Percentiles rank a stretch among this genome's conserved stretches.
These are phyloP conservation scores for Nannobrachium achirus DNA, from an alignment of 2,113 vertebrate genomes.

Conservation along the genomic window DNA sequence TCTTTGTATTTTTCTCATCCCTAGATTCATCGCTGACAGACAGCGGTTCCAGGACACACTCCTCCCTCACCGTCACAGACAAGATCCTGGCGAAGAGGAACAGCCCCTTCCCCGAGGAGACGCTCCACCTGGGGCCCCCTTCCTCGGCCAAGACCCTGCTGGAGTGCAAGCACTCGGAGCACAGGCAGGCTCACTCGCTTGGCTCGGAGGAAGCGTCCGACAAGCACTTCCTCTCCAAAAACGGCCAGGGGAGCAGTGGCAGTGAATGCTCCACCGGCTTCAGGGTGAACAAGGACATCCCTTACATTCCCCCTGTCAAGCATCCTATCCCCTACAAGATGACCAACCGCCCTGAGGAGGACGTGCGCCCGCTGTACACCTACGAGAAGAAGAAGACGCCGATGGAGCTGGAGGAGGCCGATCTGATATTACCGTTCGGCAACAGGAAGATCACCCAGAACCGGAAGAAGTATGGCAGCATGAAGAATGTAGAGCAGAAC, in stretches of 20 bases:
- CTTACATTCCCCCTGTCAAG: constrained; percentile 86
- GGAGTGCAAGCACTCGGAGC: constrained; percentile 91
- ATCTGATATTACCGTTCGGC: constrained; percentile 85
- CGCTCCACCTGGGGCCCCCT: constrained; percentile 86
- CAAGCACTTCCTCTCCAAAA: constrained; percentile 86
- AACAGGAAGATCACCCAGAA: constrained; percentile 85
- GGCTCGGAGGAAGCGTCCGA: constrained; percentile 87
- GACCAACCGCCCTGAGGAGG: constrained; percentile 83
- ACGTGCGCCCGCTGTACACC: constrained; percentile 79
- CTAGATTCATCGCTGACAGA: constrained; percentile 95
- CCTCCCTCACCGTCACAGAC: constrained; percentile 89
- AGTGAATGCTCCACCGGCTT: constrained; percentile 86
- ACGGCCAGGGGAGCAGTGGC: constrained; percentile 76
- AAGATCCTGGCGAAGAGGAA: constrained; percentile 88
- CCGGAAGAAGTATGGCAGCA: constrained; percentile 87
- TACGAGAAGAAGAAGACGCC: constrained; percentile 85
- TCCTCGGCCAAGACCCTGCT: constrained; percentile 90
- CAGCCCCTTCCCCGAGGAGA: constrained; percentile 88
- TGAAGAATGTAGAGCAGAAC: constrained; percentile 89
- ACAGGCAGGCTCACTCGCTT: constrained; percentile 85
- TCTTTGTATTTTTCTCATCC: constrained; percentile 49
- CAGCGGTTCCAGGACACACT: constrained; percentile 90
- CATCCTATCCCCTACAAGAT: constrained; percentile 86
- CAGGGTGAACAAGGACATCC: constrained; percentile 88
- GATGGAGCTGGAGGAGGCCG: constrained; percentile 79